A percentile compares a stretch with the other conserved stretches of the same genome.
phyloP scores from a whole-genome alignment of 2,113 vertebrate genomes.

The Notarius quadriscutis region DNA sequence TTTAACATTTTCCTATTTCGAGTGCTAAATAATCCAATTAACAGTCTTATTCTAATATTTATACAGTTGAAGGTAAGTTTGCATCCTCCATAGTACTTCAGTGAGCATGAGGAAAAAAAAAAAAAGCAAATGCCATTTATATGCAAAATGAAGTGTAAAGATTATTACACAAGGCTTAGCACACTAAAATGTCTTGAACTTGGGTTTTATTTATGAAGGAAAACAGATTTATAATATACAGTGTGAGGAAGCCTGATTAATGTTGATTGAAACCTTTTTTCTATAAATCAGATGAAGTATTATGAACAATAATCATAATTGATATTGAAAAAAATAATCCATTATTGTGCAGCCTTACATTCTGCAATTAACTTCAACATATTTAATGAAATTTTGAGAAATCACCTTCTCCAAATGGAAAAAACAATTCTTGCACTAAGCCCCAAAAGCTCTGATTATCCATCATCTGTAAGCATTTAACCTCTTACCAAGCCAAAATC shows the following conservation, averaged over 20 bases:
- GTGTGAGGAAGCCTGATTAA: not conserved
- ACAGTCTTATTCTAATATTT: not conserved
- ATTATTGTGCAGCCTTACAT: not conserved
- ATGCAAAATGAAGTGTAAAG: not conserved
- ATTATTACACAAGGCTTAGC: not conserved
- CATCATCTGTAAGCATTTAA: constrained; percentile 2
- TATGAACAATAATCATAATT: not conserved
- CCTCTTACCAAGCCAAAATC: constrained; percentile 39
- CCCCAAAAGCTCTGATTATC: constrained; percentile 46
- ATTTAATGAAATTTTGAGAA: not conserved
- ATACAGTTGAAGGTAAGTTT: not conserved
- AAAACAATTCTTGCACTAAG: constrained; percentile 3
- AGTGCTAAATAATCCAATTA: not conserved
- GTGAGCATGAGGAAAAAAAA: not conserved
- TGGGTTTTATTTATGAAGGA: not conserved
- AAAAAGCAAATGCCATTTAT: not conserved
- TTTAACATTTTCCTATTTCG: not conserved
- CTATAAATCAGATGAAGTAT: not conserved
- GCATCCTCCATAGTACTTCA: not conserved
- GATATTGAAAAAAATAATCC: not conserved
- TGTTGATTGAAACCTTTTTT: not conserved
- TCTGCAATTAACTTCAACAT: not conserved
- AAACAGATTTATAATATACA: not conserved
- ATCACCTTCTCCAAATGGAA: not conserved
- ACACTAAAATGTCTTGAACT: not conserved